These are phyloP conservation scores for Daphoenositta chrysoptera DNA, from an alignment of 2,113 vertebrate genomes.

Conservation along the genomic window DNA sequence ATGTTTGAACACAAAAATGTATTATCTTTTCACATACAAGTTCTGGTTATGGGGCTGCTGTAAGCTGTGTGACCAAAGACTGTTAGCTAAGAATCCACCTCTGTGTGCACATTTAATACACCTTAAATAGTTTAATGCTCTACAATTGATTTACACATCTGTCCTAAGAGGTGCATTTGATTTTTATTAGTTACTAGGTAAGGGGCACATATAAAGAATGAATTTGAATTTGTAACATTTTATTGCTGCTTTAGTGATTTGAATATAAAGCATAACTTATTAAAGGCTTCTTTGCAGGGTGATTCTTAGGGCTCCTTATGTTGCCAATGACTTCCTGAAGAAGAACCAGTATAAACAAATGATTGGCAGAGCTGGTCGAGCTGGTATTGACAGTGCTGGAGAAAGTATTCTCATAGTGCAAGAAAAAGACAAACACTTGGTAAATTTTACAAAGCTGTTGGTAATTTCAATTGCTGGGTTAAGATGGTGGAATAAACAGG, in stretches of 20 bases:
- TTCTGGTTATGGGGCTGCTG: background rate
- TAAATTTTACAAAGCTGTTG: slow-evolving; percentile 46
- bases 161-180: background rate
- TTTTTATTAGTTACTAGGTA: background rate
- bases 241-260: background rate
- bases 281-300: slow-evolving; percentile 73
- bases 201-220: background rate
- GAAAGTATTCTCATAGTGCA: slow-evolving; percentile 94
- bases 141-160: background rate
- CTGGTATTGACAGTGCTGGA: slow-evolving; percentile 87
- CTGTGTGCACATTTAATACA: background rate
- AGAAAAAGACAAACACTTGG: slow-evolving; percentile 85
- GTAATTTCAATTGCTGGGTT: background rate
- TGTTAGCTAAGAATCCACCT: background rate
- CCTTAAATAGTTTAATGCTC: background rate
- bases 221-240: background rate
- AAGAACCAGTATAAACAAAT: slow-evolving; percentile 96
- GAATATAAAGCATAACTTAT: background rate
- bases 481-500: background rate
- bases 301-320: slow-evolving; percentile 91
- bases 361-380: slow-evolving; percentile 92
- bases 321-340: slow-evolving; percentile 88
- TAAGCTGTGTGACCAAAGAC: background rate
- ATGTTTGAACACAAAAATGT: background rate
- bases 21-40: background rate